Base-by-base conservation (phyloP, 2,113 vertebrate species). In the Poecilia latipinna region DNA sequence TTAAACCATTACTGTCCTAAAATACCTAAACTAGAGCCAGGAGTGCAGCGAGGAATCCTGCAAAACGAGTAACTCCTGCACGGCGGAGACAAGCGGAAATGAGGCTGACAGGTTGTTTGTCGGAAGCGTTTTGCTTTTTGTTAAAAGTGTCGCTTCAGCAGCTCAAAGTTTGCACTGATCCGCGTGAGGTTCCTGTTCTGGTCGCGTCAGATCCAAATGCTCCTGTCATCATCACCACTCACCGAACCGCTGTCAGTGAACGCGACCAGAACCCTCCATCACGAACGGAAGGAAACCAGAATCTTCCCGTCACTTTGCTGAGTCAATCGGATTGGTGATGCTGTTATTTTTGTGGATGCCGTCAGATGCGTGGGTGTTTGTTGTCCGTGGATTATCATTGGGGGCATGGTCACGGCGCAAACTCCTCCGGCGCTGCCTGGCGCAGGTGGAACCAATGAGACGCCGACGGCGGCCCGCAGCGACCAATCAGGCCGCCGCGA, bases 401-500 rank as follows among this genome's bases (percentile, higher is more conserved):
- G 65, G 78, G 65, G 78, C 68, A 3, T 42, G 8, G 1, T 67
- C 22, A 54, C 39, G 78, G 84, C 17, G 89, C 75, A 87, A 82
- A 83, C 78, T 72, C 74, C 22, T 60, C 8, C 42, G 5, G 26
- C 61, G 64, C 72, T 78, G 31, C 51, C 31, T 64, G 62, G 32
- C 7, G 66, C 68, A 75, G 80, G 68, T 80, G 76, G 13, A 73
- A 70, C 89, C 92, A 92, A 91, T 93, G 19, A 80, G 0, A 78
- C 0, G 33, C 61, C 39, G 42, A 64, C 19, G 6, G 3, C 33
- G 61, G 8, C 19, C 72, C 19, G 4, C 22, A 4, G 42, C 44
- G 65, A 68, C 91, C 91, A 90, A 91, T 90, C 62, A 70, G 37
- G 60, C 2, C 35, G 72, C 28, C 72, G 80, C 24, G 17, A 24